phyloP scores from a whole-genome alignment of 2,888 invertebrate species.

The Drosophila affinis region DNA sequence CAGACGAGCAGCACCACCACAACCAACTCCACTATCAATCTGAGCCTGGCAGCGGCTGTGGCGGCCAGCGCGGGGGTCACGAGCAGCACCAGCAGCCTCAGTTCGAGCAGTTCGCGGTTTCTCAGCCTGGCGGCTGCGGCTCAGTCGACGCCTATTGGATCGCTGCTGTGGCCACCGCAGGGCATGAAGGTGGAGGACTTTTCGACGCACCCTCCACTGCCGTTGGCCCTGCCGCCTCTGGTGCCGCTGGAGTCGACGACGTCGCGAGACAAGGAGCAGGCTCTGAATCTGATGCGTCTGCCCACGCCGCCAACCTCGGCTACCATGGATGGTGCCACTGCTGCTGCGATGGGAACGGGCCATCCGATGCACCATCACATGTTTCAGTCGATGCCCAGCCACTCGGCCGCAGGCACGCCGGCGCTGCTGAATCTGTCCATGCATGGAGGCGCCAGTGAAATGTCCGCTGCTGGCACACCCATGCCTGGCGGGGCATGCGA shows the following conservation, averaged over 20 bases:
- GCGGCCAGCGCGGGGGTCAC: constrained; percentile 66
- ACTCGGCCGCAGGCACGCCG: constrained; percentile 48
- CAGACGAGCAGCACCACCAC: constrained; percentile 82
- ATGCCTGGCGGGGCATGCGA: constrained; percentile 48
- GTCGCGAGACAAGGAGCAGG: constrained; percentile 73
- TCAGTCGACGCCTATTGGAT: constrained; percentile 55
- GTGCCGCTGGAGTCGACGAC: constrained; percentile 52
- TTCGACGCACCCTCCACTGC: constrained; percentile 45
- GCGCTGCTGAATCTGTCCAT: constrained; percentile 62
- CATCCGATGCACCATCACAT: constrained; percentile 28
- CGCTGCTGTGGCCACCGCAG: constrained; percentile 69
- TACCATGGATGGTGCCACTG: constrained; percentile 66
- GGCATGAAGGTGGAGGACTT: constrained; percentile 91
- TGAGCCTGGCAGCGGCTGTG: constrained; percentile 74
- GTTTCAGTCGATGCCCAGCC: constrained; percentile 35
- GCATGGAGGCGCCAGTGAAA: constrained; percentile 52
- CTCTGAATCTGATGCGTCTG: constrained; percentile 79
- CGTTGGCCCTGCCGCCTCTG: constrained; percentile 57
- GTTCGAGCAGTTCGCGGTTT: constrained; percentile 67
- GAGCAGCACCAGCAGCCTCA: constrained; percentile 70
- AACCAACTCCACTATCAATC: constrained; percentile 77
- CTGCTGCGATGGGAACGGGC: neutral
- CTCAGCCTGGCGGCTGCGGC: constrained; percentile 70
- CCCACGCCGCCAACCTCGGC: constrained; percentile 81
- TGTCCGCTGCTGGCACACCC: constrained; percentile 24